Evolutionary conservation across 2,113 vertebrate genomes (phyloP).

Genomic region (Hippocampus mohnikei): DNA sequence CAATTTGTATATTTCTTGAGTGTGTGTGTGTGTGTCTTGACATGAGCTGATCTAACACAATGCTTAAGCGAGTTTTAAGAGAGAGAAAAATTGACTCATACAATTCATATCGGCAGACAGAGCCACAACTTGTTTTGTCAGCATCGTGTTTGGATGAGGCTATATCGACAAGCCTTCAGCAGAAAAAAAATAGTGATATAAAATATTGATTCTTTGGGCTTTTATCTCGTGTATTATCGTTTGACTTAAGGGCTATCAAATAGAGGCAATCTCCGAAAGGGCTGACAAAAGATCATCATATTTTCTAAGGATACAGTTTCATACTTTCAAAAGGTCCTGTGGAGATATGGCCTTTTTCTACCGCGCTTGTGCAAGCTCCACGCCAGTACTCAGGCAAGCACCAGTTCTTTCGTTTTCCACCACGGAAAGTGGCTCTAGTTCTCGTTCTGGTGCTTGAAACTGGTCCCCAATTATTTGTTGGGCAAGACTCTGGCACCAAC

Average conservation of each 20-base stretch:
- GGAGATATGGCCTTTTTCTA: background rate
- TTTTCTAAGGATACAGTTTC: background rate
- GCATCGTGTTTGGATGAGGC: background rate
- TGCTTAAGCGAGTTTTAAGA: background rate
- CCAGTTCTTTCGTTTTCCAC: no score
- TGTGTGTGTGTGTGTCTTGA: background rate
- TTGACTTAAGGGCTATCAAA: background rate
- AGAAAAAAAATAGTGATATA: background rate
- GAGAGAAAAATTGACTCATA: background rate
- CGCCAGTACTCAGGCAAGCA: no score
- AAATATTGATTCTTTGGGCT: background rate
- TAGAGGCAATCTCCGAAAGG: background rate
- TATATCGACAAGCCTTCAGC: background rate
- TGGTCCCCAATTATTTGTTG: no score
- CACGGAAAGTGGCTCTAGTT: no score
- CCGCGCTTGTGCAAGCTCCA: no score
- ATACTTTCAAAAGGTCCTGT: background rate
- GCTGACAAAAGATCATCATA: background rate
- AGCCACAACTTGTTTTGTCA: constrained; percentile 27
- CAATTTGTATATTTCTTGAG: background rate
- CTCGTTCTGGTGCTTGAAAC: no score
- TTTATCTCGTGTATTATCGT: background rate
- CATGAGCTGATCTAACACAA: no score
- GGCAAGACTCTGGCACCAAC: no score
- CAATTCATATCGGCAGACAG: background rate